Evolutionary conservation across 2,797 vertebrate genomes (phyloP), one percentile per base, ranked within the genome.

Genomic region (Margarornis squamiger): DNA sequence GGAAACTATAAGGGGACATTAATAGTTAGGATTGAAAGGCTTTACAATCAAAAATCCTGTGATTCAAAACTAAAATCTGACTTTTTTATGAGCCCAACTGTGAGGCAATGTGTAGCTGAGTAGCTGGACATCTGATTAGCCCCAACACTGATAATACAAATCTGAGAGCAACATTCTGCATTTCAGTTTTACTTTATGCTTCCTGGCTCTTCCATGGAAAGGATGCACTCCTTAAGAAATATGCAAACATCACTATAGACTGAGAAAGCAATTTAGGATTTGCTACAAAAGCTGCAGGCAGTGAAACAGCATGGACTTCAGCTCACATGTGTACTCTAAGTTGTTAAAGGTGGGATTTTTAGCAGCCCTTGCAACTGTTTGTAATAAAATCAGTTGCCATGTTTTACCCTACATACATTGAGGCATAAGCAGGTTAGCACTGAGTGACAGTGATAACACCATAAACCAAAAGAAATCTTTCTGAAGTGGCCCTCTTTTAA

Each of bases 271-370:
- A 46, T 52, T 59, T 38, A 48, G 32, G 9, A 9, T 48, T 93
- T 87, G 38, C 46, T 46, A 39, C 0, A 14, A 88, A 90, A 86
- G 13, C 29, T 78, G 32, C 32, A 51, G 46, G n/a, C 18, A 59
- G 11, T 3, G 6, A 75, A 88, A 58, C 16, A 48, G 2, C 10
- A 32, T 4, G 8, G 41, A 39, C 15, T 4, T 43, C 23, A 59
- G 13, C 34, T 61, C 45, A 61, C 17, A 5, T 0, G 27, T 18
- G 16, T 5, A 30, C 2, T 41, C 11, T 7, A 23, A 23, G 1
- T 8, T 61, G 17, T 46, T 79, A 71, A 58, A 67, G 15, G 17
- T 36, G 24, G 7, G 10, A 36, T 85, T 92, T 90, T 90, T 67
- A 90, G 67, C 20, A 63, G 19, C 6, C 17, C 19, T 46, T 70